These are phyloP conservation scores for Emydoidea blandingii DNA, from an alignment of 2,797 vertebrate species.

Conservation along the genomic window DNA sequence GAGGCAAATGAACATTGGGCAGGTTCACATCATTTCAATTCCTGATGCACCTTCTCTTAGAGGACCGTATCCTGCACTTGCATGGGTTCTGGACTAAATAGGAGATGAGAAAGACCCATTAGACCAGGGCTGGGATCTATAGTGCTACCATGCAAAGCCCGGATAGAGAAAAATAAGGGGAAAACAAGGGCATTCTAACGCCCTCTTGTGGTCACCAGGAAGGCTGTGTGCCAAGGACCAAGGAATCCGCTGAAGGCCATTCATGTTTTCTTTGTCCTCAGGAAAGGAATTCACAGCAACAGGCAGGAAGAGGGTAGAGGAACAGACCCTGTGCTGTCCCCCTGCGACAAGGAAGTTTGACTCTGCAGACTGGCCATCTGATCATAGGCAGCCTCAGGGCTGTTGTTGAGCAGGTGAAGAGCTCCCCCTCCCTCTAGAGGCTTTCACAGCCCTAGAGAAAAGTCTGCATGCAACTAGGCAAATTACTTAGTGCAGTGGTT, in stretches of 20 bases:
- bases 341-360: not conserved
- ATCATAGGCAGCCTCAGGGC: not conserved
- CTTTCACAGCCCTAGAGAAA: not conserved
- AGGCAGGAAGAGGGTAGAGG: not conserved
- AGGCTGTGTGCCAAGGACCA: not conserved
- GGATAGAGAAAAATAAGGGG: not conserved
- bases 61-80: not conserved
- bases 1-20: not conserved
- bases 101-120: not conserved
- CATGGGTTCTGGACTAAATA: not conserved
- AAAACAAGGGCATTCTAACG: not conserved
- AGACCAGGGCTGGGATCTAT: not conserved
- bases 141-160: not conserved
- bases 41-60: not conserved
- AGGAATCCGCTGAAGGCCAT: not conserved
- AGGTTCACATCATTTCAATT: not conserved
- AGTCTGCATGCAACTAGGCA: not conserved
- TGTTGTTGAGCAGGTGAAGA: no score
- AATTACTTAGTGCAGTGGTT: no score
- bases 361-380: not conserved
- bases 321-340: not conserved
- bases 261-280: not conserved
- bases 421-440: no score
- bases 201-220: not conserved
- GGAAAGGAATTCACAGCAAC: not conserved